Evolutionary conservation across 1,140 invertebrate species (phyloP).

Genomic region (Reticulitermes speratus): DNA sequence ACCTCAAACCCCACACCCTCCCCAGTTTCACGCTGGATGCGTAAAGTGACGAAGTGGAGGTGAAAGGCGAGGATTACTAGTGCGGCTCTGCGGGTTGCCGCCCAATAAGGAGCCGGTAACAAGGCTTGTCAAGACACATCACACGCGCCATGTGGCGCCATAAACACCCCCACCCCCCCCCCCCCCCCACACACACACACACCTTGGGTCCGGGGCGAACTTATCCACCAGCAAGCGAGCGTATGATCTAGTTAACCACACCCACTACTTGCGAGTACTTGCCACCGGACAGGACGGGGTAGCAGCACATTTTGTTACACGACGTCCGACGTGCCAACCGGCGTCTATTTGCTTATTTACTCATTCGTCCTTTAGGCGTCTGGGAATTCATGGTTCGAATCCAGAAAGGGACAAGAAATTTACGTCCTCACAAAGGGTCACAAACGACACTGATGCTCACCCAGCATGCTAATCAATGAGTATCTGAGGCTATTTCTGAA

Average conservation of each 20-base stretch:
- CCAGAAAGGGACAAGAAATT: too few species aligned
- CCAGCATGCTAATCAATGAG: too few species aligned
- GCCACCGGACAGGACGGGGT: not conserved
- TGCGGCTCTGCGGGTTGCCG: not conserved
- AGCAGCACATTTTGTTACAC: not conserved
- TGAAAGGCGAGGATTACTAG: conserved; percentile 10
- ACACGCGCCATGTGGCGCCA: conserved; percentile 5
- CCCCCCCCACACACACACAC: not conserved
- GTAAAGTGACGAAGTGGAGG: conserved; percentile 9
- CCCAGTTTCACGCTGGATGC: not conserved
- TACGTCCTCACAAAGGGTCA: too few species aligned
- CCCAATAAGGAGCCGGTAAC: conserved; percentile 16
- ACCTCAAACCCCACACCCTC: too few species aligned
- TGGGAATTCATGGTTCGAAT: too few species aligned
- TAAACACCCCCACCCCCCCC: not conserved
- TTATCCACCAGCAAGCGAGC: not conserved
- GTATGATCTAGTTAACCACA: not conserved
- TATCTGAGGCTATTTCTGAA: too few species aligned
- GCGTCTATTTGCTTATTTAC: too few species aligned
- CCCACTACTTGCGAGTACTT: not conserved
- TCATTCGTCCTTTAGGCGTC: too few species aligned
- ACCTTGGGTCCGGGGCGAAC: not conserved
- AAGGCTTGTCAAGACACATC: conserved; percentile 10
- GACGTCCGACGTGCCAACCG: too few species aligned
- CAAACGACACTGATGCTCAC: too few species aligned